Evolutionary conservation across 2,113 vertebrate species (phyloP).

Genomic region (Corythoichthys haematopterus): DNA sequence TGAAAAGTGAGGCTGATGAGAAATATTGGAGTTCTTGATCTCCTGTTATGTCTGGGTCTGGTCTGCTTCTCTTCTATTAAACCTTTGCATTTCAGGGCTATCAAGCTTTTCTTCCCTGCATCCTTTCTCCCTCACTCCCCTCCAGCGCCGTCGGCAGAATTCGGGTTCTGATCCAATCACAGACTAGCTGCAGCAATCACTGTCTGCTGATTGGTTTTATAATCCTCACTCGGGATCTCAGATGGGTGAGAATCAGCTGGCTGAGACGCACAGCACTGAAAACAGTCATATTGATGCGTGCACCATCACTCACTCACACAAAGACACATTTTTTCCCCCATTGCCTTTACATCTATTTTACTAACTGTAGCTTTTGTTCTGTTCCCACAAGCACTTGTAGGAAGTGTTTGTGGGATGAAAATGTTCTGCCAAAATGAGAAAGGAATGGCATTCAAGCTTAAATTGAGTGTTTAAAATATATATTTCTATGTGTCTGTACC

Average conservation of each 20-base stretch:
- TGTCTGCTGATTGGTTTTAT: constrained; percentile 70
- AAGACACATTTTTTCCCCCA: constrained; percentile 16
- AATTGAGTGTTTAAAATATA: constrained; percentile 15
- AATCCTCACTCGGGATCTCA: constrained; percentile 70
- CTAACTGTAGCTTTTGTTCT: constrained; percentile 41
- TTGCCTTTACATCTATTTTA: constrained; percentile 35
- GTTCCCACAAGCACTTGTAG: constrained; percentile 17
- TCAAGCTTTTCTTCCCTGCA: constrained; percentile 11
- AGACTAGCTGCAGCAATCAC: constrained; percentile 65
- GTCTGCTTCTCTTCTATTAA: constrained; percentile 20
- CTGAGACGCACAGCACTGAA: constrained; percentile 41
- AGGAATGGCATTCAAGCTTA: constrained; percentile 7
- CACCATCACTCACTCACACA: constrained; percentile 6
- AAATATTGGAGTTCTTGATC: constrained; percentile 36
- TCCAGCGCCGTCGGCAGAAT: constrained; percentile 38
- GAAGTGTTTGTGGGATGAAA: constrained; percentile 10
- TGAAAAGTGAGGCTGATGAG: constrained; percentile 18
- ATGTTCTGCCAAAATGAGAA: constrained; percentile 22
- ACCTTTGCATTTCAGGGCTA: constrained; percentile 28
- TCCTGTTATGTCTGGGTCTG: constrained; percentile 19
- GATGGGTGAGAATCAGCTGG: constrained; percentile 61
- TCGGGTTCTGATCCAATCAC: constrained; percentile 65
- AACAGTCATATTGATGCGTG: constrained; percentile 39
- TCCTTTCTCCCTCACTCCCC: constrained; percentile 40
- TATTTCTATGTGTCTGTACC: background rate